These are phyloP conservation scores for Hyperoplus lanceolatus DNA, from an alignment of 2,797 vertebrate species.

Conservation along the genomic window DNA sequence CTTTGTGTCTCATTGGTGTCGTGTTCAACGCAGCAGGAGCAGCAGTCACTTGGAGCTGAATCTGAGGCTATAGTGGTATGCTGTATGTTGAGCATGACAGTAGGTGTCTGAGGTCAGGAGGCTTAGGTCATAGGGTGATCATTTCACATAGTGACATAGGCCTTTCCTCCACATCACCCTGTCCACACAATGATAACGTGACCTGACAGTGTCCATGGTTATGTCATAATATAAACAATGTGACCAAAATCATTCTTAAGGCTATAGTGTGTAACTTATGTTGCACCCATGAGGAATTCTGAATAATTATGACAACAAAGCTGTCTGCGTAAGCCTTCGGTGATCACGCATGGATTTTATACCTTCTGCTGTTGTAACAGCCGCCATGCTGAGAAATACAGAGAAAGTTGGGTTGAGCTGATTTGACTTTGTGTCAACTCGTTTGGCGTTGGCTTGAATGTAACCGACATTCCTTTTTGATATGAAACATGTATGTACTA, in stretches of 20 bases:
- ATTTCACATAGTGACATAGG: conserved; percentile 58
- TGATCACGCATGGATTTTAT: no score
- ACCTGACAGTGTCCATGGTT: conserved; percentile 39
- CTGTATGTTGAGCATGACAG: conserved; percentile 29
- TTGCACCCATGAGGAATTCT: no score
- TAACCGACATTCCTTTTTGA: no score
- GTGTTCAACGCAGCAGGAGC: conserved; percentile 9
- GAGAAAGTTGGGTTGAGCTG: no score
- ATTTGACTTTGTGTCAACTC: no score
- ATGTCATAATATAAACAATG: background rate
- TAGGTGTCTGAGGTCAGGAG: conserved; percentile 41
- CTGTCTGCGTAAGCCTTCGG: no score
- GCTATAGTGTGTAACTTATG: no score
- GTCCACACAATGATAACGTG: conserved; percentile 38
- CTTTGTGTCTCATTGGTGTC: conserved; percentile 27
- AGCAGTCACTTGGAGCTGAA: conserved; percentile 8
- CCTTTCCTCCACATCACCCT: conserved; percentile 35
- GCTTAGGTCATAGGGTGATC: conserved; percentile 37
- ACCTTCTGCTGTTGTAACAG: no score
- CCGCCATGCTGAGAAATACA: no score
- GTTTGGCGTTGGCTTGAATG: no score
- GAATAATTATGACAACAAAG: no score
- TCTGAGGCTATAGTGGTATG: conserved; percentile 10
- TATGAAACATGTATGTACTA: no score
- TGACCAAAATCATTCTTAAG: background rate